Conservation (phyloP, 2,888 invertebrate species). For the Caenorhabditis panamensis region DNA sequence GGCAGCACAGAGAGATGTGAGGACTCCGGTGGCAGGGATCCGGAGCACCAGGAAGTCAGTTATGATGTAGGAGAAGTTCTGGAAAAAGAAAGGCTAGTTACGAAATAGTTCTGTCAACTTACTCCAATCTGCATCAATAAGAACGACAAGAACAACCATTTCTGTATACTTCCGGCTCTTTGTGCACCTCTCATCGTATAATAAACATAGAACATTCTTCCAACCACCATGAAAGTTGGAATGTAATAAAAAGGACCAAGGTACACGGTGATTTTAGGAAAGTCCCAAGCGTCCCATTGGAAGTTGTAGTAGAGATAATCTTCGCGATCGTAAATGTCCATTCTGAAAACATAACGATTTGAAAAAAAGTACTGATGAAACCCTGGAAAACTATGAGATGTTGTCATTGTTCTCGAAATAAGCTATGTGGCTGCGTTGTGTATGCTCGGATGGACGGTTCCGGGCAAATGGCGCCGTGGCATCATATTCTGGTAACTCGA, state of each 20-base stretch:
- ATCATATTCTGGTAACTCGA: too few species aligned
- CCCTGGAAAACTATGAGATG: neutral
- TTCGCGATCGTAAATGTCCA: slow-evolving; percentile 22
- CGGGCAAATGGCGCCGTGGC: too few species aligned
- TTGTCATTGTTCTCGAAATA: too few species aligned
- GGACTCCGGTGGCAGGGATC: slow-evolving; percentile 26
- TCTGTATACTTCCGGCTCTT: slow-evolving; percentile 12
- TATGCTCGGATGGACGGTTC: too few species aligned
- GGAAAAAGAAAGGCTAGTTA: neutral
- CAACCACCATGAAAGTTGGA: slow-evolving; percentile 29
- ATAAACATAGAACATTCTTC: slow-evolving; percentile 7
- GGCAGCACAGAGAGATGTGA: slow-evolving; percentile 17
- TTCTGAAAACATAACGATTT: slow-evolving; percentile 16
- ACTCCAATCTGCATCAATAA: slow-evolving; percentile 39
- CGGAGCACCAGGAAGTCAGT: slow-evolving; percentile 38
- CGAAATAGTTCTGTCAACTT: slow-evolving; percentile 5
- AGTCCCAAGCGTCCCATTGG: slow-evolving; percentile 2
- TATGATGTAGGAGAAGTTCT: slow-evolving; percentile 40
- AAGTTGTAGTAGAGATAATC: slow-evolving; percentile 27
- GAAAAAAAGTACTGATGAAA: neutral
- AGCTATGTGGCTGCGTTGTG: too few species aligned
- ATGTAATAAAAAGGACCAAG: slow-evolving; percentile 7
- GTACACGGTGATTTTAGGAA: slow-evolving; percentile 18
- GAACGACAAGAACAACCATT: slow-evolving; percentile 26
- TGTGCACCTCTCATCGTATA: neutral